phyloP scores from a whole-genome alignment of 2,113 vertebrate genomes.

The Thamnaconus septentrionalis region DNA sequence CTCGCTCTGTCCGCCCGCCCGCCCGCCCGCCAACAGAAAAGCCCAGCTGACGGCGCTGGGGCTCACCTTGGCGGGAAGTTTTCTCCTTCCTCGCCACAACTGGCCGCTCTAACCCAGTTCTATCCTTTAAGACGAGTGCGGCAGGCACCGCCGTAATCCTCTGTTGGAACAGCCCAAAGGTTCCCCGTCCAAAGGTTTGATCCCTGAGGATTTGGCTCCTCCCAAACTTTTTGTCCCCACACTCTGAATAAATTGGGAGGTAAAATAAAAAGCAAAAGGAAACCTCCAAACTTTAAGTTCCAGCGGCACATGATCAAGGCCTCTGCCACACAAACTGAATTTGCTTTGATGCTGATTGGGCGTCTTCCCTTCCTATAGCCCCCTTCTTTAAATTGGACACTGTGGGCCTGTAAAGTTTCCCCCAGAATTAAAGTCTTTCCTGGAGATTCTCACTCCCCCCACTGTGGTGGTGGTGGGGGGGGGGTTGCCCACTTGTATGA shows the following conservation, averaged over 20 bases:
- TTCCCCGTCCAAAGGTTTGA: slow-evolving; percentile 55
- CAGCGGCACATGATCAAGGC: background rate
- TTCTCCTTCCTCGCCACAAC: slow-evolving; percentile 39
- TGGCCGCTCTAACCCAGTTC: slow-evolving; percentile 64
- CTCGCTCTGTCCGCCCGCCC: too few relatives aligned
- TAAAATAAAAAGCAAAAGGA: slow-evolving; percentile 12
- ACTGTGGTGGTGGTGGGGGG: background rate
- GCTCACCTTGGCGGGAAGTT: slow-evolving; percentile 49
- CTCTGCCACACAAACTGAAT: background rate
- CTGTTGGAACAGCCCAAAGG: slow-evolving; percentile 57
- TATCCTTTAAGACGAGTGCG: slow-evolving; percentile 66
- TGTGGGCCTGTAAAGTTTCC: too few relatives aligned
- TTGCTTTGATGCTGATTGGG: too few relatives aligned
- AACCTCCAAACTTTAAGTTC: background rate
- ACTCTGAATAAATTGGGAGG: slow-evolving; percentile 24
- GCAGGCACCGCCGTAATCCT: slow-evolving; percentile 58
- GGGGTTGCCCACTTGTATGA: slow-evolving; percentile 20
- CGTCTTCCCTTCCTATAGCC: too few relatives aligned
- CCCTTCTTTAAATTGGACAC: too few relatives aligned
- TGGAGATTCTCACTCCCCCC: too few relatives aligned
- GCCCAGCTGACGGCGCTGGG: slow-evolving; percentile 16
- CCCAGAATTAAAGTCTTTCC: slow-evolving; percentile 9
- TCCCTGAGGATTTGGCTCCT: slow-evolving; percentile 46
- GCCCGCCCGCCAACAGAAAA: background rate
- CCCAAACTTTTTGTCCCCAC: slow-evolving; percentile 33